Conservation (phyloP, 2,888 invertebrate species). For the Drosophila macrospina region DNA sequence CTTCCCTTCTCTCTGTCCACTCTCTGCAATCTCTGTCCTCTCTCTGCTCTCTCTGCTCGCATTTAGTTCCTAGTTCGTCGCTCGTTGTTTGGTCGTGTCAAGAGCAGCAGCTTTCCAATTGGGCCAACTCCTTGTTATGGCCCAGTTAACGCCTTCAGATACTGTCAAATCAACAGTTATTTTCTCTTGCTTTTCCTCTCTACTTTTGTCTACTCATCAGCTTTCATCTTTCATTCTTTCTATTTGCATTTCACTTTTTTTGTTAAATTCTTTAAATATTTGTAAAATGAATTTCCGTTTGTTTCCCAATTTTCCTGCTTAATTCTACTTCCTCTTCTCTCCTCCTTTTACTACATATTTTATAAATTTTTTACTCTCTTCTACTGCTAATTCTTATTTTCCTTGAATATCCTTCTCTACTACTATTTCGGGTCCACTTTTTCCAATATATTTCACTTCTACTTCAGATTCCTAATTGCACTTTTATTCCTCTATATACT, state of each 20-base stretch:
- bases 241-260: too few species aligned
- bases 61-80: slow-evolving; percentile 12
- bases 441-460: background rate
- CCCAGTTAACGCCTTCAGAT: slow-evolving; percentile 1
- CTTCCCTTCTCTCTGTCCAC: background rate
- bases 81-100: slow-evolving; percentile 27
- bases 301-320: too few species aligned
- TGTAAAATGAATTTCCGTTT: too few species aligned
- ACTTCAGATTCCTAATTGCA: background rate
- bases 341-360: too few species aligned
- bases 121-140: slow-evolving; percentile 9
- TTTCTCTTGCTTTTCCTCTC: background rate
- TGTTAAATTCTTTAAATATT: too few species aligned
- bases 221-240: too few species aligned
- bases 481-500: background rate
- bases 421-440: too few species aligned
- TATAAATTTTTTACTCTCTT: too few species aligned
- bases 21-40: background rate
- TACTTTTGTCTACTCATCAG: background rate
- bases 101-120: slow-evolving; percentile 28
- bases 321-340: too few species aligned
- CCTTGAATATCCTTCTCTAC: too few species aligned
- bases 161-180: background rate
- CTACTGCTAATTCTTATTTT: too few species aligned
- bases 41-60: too few species aligned